Evolutionary conservation across 2,113 vertebrate species (phyloP), one percentile per base, ranked within the genome.

Genomic region (Lepisosteus osseus): DNA sequence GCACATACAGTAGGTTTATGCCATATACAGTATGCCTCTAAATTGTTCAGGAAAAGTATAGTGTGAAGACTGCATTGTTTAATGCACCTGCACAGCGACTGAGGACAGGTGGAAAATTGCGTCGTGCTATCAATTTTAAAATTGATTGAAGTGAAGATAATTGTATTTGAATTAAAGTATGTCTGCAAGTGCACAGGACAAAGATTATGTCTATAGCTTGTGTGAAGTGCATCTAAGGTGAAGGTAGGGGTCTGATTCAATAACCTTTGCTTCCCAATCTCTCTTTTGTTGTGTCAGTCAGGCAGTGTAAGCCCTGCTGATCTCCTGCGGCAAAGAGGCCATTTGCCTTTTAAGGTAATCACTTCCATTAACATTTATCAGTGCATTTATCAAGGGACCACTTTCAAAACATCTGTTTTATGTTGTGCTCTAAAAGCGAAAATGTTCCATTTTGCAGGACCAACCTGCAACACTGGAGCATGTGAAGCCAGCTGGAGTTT

Each of bases 291-390:
- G 41, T 44, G 61, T 54, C 45, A 72, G 72, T n/a, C 8, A 11
- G 61, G 67, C 73, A 57, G 54, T 69, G 73, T 78, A 70, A 67
- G 66, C 77, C 76, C 78, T 67, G 70, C 79, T 76, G 71, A 77
- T 74, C 71, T 79, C 77, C 76, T 70, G 65, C 67, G 82, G 69
- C 80, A 56, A 78, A 83, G 77, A 76, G 79, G 82, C 84, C 82
- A 86, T 86, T 88, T 87, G 82, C 83, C 85, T 82, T 83, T 82
- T 87, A 84, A 88, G 85, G 78, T 88, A 89, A 89, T 85, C 85
- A 77, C 85, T 81, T 88, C 85, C 88, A 89, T 90, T 89, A 87
- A 82, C 81, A 86, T 89, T 90, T 84, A 89, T 87, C 85, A 85
- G 84, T 75, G 75, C 67, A 59, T 78, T 83, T 79, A 79, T 85